Conservation (phyloP, 2,888 invertebrate species). For the Chrysomela aeneicollis region DNA sequence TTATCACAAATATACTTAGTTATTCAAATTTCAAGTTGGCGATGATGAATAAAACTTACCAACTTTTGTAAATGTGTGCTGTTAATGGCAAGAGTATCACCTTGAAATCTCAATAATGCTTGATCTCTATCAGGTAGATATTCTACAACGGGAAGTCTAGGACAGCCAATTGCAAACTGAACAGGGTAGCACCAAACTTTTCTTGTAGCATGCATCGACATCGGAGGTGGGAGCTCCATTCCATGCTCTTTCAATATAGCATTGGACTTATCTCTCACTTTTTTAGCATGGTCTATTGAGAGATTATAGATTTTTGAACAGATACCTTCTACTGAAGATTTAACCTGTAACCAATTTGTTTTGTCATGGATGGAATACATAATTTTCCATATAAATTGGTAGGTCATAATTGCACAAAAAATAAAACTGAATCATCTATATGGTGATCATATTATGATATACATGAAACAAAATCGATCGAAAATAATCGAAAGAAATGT, state of each 20-base stretch:
- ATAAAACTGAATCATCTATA: too few relatives aligned
- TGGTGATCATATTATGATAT: too few relatives aligned
- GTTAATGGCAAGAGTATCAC: constrained; percentile 86
- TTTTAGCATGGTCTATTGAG: constrained; percentile 90
- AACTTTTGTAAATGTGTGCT: constrained; percentile 90
- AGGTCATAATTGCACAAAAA: too few relatives aligned
- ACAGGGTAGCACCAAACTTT: constrained; percentile 97
- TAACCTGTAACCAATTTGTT: constrained; percentile 66
- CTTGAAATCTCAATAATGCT: constrained; percentile 84
- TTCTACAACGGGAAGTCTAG: constrained; percentile 85
- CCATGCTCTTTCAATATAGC: constrained; percentile 87
- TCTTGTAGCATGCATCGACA: constrained; percentile 75
- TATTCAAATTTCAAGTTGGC: too few relatives aligned
- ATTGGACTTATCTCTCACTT: constrained; percentile 87
- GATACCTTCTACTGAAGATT: constrained; percentile 93
- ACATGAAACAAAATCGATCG: too few relatives aligned
- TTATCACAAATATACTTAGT: too few relatives aligned
- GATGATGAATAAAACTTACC: constrained; percentile 62
- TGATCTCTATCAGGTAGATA: constrained; percentile 88
- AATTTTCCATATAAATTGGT: too few relatives aligned
- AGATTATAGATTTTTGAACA: constrained; percentile 93
- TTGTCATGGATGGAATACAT: too few relatives aligned
- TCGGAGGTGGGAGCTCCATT: constrained; percentile 67
- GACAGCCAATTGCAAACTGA: constrained; percentile 87
- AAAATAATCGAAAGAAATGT: too few relatives aligned